phyloP scores from a whole-genome alignment of 1,140 invertebrate genomes.

The Drosophila bocki region DNA sequence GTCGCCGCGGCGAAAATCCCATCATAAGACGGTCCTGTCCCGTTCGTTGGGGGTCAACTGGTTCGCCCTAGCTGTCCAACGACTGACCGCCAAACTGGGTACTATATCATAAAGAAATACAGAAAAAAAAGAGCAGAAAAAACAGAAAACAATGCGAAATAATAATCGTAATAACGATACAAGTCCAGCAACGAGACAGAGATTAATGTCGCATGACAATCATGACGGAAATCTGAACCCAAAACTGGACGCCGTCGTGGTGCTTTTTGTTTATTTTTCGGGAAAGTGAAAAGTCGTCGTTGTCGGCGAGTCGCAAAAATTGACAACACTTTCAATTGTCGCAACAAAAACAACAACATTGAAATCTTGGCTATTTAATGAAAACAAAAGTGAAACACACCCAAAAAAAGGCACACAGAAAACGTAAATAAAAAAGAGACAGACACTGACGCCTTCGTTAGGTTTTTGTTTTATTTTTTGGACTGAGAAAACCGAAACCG shows the following conservation, averaged over 20 bases:
- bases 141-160: slow-evolving; percentile 46
- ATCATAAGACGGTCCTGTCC: slow-evolving; percentile 31
- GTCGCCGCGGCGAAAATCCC: slow-evolving; percentile 29
- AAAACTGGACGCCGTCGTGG: slow-evolving; percentile 35
- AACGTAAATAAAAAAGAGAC: slow-evolving; percentile 24
- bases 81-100: slow-evolving; percentile 35
- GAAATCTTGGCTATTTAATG: slow-evolving; percentile 43
- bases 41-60: slow-evolving; percentile 45
- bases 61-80: slow-evolving; percentile 30
- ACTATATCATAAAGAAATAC: background rate
- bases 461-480: background rate
- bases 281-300: slow-evolving; percentile 48
- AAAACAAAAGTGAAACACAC: slow-evolving; percentile 58
- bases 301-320: slow-evolving; percentile 46
- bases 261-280: slow-evolving; percentile 19
- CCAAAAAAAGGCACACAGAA: slow-evolving; percentile 1
- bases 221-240: slow-evolving; percentile 62
- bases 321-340: slow-evolving; percentile 67
- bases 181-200: slow-evolving; percentile 56
- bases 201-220: slow-evolving; percentile 70
- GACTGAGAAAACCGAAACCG: slow-evolving; percentile 29
- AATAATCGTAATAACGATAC: slow-evolving; percentile 62
- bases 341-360: slow-evolving; percentile 8
- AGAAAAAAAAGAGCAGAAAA: slow-evolving; percentile 5
- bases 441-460: slow-evolving; percentile 28